phyloP scores from a whole-genome alignment of 2,888 invertebrate species.

The Pterostichus madidus region DNA sequence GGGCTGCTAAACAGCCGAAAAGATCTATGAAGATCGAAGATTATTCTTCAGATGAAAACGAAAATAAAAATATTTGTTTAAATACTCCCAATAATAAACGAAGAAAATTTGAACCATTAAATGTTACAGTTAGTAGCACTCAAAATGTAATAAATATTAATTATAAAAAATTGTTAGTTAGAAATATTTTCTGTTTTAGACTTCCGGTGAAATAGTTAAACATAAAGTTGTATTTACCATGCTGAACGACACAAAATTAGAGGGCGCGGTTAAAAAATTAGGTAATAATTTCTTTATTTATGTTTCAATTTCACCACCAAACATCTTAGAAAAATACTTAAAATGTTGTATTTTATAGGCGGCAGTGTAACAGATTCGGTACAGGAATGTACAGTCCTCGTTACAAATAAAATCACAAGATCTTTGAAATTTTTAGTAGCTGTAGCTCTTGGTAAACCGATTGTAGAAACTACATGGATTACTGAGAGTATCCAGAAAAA shows the following conservation, averaged over 20 bases:
- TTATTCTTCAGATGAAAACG: constrained; percentile 37
- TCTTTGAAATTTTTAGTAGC: constrained; percentile 82
- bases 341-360: constrained; percentile 75
- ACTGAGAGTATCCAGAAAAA: constrained; percentile 72
- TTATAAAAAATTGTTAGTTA: no score
- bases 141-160: constrained; percentile 31
- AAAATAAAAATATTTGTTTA: constrained; percentile 3
- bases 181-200: neutral
- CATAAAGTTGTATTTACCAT: constrained; percentile 76
- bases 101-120: constrained; percentile 53
- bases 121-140: constrained; percentile 26
- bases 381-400: constrained; percentile 78
- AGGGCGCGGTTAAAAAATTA: constrained; percentile 72
- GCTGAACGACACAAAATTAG: constrained; percentile 74
- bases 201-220: constrained; percentile 68
- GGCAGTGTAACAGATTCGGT: constrained; percentile 78
- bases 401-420: constrained; percentile 80
- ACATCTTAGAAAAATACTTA: neutral
- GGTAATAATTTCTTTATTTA: constrained; percentile 70
- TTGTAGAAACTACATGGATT: constrained; percentile 77
- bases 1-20: neutral
- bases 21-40: constrained; percentile 69
- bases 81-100: constrained; percentile 48
- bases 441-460: constrained; percentile 81
- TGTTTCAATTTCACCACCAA: no score